Evolutionary conservation across 2,797 vertebrate species (phyloP), one percentile per base, ranked within the genome.

Genomic region (Micropoecilia bifurca): DNA sequence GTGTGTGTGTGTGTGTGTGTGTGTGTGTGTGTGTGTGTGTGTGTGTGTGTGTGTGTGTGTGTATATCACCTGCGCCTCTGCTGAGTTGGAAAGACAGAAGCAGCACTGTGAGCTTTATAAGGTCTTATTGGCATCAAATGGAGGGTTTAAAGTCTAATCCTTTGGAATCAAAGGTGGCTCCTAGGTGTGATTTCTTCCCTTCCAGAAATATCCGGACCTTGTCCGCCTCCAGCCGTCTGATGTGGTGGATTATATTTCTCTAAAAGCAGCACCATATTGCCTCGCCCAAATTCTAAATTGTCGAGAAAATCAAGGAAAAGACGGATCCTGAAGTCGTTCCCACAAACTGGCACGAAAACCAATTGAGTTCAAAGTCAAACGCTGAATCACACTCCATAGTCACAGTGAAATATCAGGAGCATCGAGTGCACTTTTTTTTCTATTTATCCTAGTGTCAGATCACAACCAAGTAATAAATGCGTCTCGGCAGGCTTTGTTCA

Each of bases 21-120:
- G 50, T 72, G 22, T 33, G 13, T 8, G 43, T 77, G 0, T 77
- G 30, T 83, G 30, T 83, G 39, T 84, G 47, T 0, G 36, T 75
- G 77, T 50, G 3, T 79, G 0, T 78, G 30, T 82, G 39, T 84
- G 46, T 0, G 41, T 73, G 78, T 74, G 30, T 53, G 59, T 73
- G 14, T 39, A 8, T 8, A 12, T 66, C 20, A 43, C 63, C 36
- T 68, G 36, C 0, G 12, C 39, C 36, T 68, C 25, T 61, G 69
- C 45, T 86, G 53, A 73, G 75, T 80, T 33, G 6, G 59, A 78
- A 73, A 82, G 78, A 71, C 41, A 79, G 74, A 78, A 71, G 53
- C 75, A 12, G 6, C 28, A 28, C 66, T 45, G 41, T 53, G 43
- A 71, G 16, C 71, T 43, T 12, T 46, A 16, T 45, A 22, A 6